These are phyloP conservation scores for Melipona beecheii DNA, from an alignment of 2,888 invertebrate species.

Conservation along the genomic window DNA sequence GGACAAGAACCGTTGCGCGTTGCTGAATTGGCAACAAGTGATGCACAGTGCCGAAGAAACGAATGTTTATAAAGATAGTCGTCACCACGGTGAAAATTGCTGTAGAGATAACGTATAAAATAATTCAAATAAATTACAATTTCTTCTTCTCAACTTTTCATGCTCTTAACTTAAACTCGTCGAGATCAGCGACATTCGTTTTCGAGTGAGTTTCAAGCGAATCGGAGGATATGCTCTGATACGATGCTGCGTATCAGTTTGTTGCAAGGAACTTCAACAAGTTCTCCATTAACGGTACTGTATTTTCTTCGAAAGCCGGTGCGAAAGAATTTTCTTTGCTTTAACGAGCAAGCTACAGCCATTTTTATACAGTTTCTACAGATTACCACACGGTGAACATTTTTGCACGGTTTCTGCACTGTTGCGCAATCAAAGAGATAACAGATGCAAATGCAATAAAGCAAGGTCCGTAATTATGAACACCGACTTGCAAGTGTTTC, in stretches of 20 bases:
- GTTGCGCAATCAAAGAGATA: constrained; percentile 19
- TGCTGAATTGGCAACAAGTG: background rate
- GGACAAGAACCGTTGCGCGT: background rate
- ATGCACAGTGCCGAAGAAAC: background rate
- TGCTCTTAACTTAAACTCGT: background rate
- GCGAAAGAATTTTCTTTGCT: background rate
- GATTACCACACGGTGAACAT: background rate
- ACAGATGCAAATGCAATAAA: constrained; percentile 2
- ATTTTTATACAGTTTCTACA: background rate
- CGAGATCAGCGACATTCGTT: background rate
- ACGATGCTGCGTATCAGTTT: background rate
- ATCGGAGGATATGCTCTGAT: no score
- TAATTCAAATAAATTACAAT: background rate
- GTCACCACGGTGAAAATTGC: background rate
- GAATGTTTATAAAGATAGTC: background rate
- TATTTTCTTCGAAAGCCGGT: no score
- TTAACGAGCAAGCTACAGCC: background rate
- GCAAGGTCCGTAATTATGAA: constrained; percentile 13
- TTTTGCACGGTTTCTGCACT: constrained; percentile 22
- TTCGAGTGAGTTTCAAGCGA: background rate
- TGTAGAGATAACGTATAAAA: background rate
- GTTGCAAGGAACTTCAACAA: background rate
- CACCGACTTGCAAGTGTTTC: background rate
- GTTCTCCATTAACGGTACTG: background rate
- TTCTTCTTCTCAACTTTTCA: background rate